Conservation (phyloP, 1,140 invertebrate species). For the Hetaerina americana region DNA sequence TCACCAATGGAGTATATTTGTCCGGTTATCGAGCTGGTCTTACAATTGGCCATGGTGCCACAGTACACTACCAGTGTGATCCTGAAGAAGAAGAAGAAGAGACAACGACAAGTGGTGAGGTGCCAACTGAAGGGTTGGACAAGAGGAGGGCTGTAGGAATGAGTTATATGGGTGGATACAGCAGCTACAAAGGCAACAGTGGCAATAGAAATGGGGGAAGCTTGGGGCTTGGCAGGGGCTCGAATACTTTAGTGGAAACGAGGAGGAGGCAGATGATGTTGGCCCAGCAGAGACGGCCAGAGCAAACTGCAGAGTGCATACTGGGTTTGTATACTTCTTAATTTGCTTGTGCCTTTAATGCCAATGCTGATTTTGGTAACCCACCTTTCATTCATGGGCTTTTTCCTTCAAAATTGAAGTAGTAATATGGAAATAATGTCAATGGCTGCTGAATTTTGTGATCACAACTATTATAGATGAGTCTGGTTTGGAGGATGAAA, state of each 20-base stretch:
- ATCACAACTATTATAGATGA: too few species aligned
- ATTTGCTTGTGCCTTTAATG: too few species aligned
- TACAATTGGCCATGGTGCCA: conserved; percentile 62
- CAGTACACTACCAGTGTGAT: conserved; percentile 46
- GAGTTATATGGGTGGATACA: not conserved
- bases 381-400: too few species aligned
- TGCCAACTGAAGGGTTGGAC: not conserved
- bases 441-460: too few species aligned
- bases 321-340: not conserved
- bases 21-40: conserved; percentile 60
- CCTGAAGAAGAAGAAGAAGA: conserved; percentile 2
- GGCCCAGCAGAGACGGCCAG: not conserved
- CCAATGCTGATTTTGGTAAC: too few species aligned
- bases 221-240: not conserved
- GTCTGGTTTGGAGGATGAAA: too few species aligned
- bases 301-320: not conserved
- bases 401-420: too few species aligned
- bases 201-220: not conserved
- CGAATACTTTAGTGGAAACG: not conserved
- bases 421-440: too few species aligned
- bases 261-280: not conserved
- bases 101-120: not conserved
- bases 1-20: conserved; percentile 57
- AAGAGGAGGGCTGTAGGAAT: not conserved
- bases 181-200: not conserved